Conservation (phyloP, 2,888 invertebrate genomes). For the Coelopa pilipes region DNA sequence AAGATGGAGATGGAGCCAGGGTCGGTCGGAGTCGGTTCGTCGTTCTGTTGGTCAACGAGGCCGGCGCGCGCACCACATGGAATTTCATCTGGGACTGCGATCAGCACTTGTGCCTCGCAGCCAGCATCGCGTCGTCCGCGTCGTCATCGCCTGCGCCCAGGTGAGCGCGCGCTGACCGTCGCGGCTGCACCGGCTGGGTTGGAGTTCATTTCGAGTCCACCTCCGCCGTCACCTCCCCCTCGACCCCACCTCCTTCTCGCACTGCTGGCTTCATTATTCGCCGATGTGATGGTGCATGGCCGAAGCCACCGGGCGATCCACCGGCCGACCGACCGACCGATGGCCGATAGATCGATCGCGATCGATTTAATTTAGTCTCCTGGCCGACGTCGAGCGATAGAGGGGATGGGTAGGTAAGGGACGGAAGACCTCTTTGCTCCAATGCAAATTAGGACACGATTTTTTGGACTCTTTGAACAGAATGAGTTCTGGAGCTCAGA, state of each 20-base stretch:
- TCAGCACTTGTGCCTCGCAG: conserved; percentile 29
- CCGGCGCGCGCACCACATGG: not conserved
- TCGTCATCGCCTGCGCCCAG: not conserved
- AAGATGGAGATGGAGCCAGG: no score
- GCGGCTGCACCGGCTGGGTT: not conserved
- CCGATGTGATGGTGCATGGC: conserved; percentile 21
- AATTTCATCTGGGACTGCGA: not conserved
- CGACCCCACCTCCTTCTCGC: not conserved
- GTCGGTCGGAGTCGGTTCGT: not conserved
- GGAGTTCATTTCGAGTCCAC: not conserved
- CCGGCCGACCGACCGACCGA: no score
- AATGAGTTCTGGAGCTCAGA: conserved; percentile 28
- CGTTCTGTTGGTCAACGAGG: not conserved
- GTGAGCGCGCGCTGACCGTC: not conserved
- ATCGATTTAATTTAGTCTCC: conserved; percentile 30
- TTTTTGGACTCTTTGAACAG: not conserved
- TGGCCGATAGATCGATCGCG: not conserved
- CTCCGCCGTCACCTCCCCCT: no score
- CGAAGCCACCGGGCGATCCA: no score
- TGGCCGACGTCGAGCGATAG: not conserved
- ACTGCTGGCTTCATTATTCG: not conserved
- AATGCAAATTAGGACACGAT: conserved; percentile 35
- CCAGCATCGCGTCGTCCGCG: not conserved
- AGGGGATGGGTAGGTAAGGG: no score
- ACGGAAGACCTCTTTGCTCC: not conserved